A percentile compares a stretch with the other conserved stretches of the same genome.
phyloP scores from a whole-genome alignment of 2,888 invertebrate species.

The Quadroppia sp. region DNA sequence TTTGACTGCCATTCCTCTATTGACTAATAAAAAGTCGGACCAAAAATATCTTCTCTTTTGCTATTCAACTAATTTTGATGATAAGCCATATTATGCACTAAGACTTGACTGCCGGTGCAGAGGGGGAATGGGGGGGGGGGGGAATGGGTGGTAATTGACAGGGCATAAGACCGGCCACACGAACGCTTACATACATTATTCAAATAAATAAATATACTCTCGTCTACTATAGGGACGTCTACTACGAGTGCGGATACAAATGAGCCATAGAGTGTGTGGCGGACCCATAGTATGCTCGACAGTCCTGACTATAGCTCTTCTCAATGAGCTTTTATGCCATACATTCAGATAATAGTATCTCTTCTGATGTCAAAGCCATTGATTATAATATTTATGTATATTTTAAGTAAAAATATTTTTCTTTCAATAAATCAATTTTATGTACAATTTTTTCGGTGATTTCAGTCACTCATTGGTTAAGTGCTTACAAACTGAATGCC shows the following conservation, averaged over 20 bases:
- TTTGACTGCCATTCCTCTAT: not conserved
- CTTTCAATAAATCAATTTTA: too few relatives aligned
- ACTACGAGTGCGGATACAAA: not conserved
- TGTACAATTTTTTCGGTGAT: too few relatives aligned
- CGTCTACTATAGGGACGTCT: not conserved
- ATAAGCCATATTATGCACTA: not conserved
- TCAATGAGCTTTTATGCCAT: too few relatives aligned
- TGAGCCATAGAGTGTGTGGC: not conserved
- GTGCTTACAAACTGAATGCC: too few relatives aligned
- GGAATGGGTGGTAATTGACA: conserved; percentile 8
- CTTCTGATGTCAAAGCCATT: too few relatives aligned
- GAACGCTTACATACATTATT: not conserved
- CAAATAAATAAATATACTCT: not conserved
- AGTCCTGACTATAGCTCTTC: not conserved
- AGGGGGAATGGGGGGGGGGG: not conserved
- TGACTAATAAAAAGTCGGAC: conserved; percentile 1
- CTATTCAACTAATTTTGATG: not conserved
- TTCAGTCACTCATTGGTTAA: too few relatives aligned
- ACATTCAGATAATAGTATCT: not conserved
- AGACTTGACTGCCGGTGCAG: not conserved
- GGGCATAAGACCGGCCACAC: conserved; percentile 18
- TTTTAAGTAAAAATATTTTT: too few relatives aligned
- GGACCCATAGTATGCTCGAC: not conserved
- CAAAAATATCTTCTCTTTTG: not conserved
- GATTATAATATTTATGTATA: too few relatives aligned